phyloP scores from a whole-genome alignment of 2,113 vertebrate genomes.

The Zosterops hypoxanthus region DNA sequence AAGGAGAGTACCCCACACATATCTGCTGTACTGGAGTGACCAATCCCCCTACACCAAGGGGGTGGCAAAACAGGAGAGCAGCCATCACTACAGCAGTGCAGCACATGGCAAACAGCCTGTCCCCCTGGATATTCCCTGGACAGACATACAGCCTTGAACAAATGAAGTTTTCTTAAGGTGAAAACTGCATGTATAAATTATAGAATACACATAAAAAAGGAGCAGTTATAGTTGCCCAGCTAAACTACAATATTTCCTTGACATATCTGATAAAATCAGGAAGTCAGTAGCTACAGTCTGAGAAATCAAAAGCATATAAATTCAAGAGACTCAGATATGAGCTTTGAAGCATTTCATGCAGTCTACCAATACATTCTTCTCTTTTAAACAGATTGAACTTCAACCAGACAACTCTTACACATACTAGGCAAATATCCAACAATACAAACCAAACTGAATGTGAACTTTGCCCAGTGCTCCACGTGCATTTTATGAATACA shows the following conservation, averaged over 20 bases:
- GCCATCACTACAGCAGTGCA: not conserved
- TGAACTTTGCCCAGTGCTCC: not conserved
- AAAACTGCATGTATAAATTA: not conserved
- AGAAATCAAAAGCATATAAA: not conserved
- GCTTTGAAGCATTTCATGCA: not conserved
- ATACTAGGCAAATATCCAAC: not conserved
- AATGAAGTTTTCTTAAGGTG: not conserved
- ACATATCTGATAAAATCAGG: not conserved
- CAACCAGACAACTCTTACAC: not conserved
- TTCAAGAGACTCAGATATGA: not conserved
- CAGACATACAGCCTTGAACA: not conserved
- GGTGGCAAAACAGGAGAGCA: not conserved
- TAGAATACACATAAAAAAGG: not conserved
- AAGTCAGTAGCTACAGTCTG: not conserved
- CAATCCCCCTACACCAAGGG: not conserved
- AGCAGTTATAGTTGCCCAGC: not conserved
- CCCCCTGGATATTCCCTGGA: not conserved
- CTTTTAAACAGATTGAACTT: slow-evolving; percentile 1
- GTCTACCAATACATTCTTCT: not conserved
- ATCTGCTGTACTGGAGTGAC: not conserved
- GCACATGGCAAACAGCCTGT: not conserved
- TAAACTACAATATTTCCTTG: not conserved
- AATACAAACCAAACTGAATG: not conserved
- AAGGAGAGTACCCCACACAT: not conserved
- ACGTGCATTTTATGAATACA: not conserved